Evolutionary conservation across 2,888 invertebrate genomes (phyloP), one percentile per base, ranked within the genome.

Genomic region (Luperina testacea): DNA sequence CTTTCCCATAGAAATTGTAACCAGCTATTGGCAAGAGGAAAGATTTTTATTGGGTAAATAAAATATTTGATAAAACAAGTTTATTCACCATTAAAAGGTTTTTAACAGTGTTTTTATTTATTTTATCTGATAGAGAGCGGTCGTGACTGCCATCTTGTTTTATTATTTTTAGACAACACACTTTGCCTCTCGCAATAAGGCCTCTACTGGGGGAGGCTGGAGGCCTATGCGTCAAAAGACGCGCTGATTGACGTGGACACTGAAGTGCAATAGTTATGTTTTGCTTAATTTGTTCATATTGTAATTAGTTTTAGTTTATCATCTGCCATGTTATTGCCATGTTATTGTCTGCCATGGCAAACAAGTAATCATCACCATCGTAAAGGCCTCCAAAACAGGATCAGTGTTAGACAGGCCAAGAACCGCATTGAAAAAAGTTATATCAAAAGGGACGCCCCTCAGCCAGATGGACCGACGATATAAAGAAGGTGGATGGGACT

Each of bases 1-100:
- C 0, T 38, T 82, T 82, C 15, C 38, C 17, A 32, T 2, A 38
- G 3, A 68, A 48, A 57, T n/a, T 53, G 2, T n/a, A 27, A 27
- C 38, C n/a, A 57, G 15, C 11, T n/a, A 63, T 24, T 24, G 15
- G 24, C 24, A 45, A 13, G 20, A 45, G 15, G 24, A 57, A 84
- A 72, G 38, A 27, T 68, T 71, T 78, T 63, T 70, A 61, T 53
- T 27, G 15, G 5, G 45, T 67, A 84, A 81, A 81, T 71, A 68
- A 38, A 72, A 57, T 78, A 51, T 70, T 81, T 83, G 59, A 45
- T 17, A 8, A 17, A 83, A 69, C 77, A 57, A 80, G 17, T 84
- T 84, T 84, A 84, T 77, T 83, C 20, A 65, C 17, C 71, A 68
- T 61, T 84, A 71, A 84, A 81, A 84, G 81, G 70, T 83, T 81